Evolutionary conservation across 1,140 invertebrate genomes (phyloP), one percentile per base, ranked within the genome.

Genomic region (Ylistrum balloti): DNA sequence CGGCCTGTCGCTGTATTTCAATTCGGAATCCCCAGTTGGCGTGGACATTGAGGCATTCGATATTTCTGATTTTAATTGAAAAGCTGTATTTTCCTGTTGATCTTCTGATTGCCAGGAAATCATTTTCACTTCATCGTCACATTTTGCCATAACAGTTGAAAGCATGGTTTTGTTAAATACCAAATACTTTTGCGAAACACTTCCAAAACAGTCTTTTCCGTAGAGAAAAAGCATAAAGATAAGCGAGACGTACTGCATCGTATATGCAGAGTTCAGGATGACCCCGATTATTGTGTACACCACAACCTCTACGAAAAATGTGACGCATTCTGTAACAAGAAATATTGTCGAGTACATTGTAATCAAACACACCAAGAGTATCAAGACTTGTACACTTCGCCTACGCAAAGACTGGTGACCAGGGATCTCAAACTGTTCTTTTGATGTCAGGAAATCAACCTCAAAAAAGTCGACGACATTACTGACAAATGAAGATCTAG

Each of bases 231-330:
- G 87, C 86, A 95, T 89, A 33, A 94, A 92, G 0, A 94, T 33
- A 33, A 95, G 91, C 13, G 93, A 91, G 0, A 94, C 33, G 87
- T 95, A 95, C 86, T 93, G 93, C 35, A 95, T 87, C 0, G 91
- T 91, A 0, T 90, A 45, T 0, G 93, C 93, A 17, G 95, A 94
- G 88, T 95, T 95, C 13, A 95, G 90, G 38, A 95, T 94, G 32
- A 95, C 90, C 17, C 95, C 95, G 90, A 95, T 95, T n/a, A 95
- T 88, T 0, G 94, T 95, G 90, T 95, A 95, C 15, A 93, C 91
- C 9, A 88, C 86, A 22, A 95, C 90, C 86, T 95, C 95, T 22
- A 94, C 93, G 20, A 94, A 90, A 56, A 93, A 94, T 1, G 92
- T 91, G 1, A 94, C 86, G 85, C 93, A 92, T 91, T 95, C 95